Percentiles rank a stretch among this genome's conserved stretches.
Conservation (phyloP, 2,797 vertebrate species). For the Cygnus olor region DNA sequence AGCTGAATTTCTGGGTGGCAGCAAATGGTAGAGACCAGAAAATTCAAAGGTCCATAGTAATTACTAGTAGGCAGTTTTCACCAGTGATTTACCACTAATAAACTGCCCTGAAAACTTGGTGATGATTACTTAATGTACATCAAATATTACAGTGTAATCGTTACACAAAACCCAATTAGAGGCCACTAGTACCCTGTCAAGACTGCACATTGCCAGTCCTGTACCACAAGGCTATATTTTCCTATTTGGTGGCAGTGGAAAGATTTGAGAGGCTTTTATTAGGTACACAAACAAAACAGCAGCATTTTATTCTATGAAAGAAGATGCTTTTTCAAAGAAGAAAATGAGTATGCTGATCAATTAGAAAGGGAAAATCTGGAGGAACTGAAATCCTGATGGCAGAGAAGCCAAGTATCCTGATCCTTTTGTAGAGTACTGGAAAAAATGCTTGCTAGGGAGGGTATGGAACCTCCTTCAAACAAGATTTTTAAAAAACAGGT, state of each 20-base stretch:
- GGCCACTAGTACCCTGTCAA: neutral
- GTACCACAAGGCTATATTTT: neutral
- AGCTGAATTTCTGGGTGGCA: neutral
- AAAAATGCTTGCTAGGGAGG: neutral
- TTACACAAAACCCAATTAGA: neutral
- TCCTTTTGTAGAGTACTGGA: neutral
- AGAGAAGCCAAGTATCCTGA: neutral
- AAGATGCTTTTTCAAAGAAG: neutral
- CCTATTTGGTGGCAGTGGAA: neutral
- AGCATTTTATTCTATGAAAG: neutral
- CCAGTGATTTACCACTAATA: neutral
- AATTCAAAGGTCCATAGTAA: neutral
- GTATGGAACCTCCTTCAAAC: neutral
- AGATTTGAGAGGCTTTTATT: neutral
- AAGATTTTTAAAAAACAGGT: neutral
- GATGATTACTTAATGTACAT: neutral
- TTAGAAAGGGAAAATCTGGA: neutral
- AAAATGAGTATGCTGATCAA: neutral
- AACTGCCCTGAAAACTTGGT: neutral
- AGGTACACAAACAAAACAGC: neutral
- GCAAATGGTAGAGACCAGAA: neutral
- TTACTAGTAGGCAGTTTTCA: neutral
- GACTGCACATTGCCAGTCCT: neutral
- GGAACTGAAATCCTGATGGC: neutral
- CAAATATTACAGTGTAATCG: neutral